These are phyloP conservation scores for Drosophila subpulchrella DNA, from an alignment of 1,140 invertebrate species.

Conservation along the genomic window DNA sequence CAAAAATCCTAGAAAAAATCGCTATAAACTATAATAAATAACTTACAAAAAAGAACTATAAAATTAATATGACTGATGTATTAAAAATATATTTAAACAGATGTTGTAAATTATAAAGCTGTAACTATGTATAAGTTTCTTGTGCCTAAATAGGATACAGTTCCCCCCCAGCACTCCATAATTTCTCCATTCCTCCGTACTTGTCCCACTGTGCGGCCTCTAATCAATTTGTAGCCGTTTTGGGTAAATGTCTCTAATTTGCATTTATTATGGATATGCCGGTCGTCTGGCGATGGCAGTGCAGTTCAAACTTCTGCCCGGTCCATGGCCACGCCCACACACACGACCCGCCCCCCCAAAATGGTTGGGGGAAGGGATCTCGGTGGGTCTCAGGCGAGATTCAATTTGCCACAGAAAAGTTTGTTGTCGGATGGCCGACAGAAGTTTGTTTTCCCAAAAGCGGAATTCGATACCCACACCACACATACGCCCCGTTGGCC, in stretches of 20 bases:
- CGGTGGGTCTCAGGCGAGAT: slow-evolving; percentile 20
- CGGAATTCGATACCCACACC: slow-evolving; percentile 29
- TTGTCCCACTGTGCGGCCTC: slow-evolving; percentile 57
- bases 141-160: not conserved
- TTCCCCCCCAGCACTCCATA: no score
- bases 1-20: no score
- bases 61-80: no score
- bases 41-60: no score
- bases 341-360: slow-evolving; percentile 42
- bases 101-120: no score
- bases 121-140: no score
- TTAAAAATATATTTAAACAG: no score
- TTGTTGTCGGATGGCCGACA: slow-evolving; percentile 31
- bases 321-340: slow-evolving; percentile 66
- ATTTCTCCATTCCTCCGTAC: not conserved
- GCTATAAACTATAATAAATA: no score
- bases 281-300: slow-evolving; percentile 75
- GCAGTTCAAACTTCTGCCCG: slow-evolving; percentile 68
- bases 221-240: slow-evolving; percentile 78
- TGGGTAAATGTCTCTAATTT: slow-evolving; percentile 81
- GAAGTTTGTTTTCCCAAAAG: slow-evolving; percentile 51
- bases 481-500: slow-evolving; percentile 44
- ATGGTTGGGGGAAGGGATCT: not conserved
- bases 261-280: slow-evolving; percentile 82
- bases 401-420: slow-evolving; percentile 69